Evolutionary conservation across 2,113 vertebrate species (phyloP).

Genomic region (Limanda limanda): DNA sequence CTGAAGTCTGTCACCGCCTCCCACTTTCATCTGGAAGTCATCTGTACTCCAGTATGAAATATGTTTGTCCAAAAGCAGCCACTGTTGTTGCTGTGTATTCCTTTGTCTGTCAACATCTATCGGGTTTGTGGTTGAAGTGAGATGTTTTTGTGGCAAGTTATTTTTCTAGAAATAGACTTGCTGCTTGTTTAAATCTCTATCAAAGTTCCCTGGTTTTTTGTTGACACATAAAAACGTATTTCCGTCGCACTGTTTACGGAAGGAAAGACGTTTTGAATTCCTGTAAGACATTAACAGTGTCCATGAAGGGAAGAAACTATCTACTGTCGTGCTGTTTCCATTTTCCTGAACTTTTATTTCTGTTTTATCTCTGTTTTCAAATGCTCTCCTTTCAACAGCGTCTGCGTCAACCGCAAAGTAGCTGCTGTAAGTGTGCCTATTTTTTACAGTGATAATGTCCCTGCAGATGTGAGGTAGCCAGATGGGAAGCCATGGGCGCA

Average conservation of each 20-base stretch:
- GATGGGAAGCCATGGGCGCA: conserved; percentile 62
- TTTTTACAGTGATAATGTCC: conserved; percentile 63
- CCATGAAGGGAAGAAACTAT: conserved; percentile 16
- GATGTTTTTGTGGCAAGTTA: conserved; percentile 1
- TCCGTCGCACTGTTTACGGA: conserved; percentile 24
- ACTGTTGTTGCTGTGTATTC: conserved; percentile 25
- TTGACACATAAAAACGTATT: background rate
- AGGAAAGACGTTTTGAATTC: conserved; percentile 38
- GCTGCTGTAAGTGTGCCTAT: conserved; percentile 43
- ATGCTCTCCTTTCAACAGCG: conserved; percentile 33
- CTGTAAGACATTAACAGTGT: conserved; percentile 26
- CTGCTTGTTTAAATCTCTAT: conserved; percentile 21
- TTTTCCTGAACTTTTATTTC: background rate
- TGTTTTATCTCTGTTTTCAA: conserved; percentile 45
- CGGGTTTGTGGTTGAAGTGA: background rate
- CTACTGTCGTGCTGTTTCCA: conserved; percentile 14
- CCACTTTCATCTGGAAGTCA: conserved; percentile 74
- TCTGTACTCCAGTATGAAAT: conserved; percentile 49
- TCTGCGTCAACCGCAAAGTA: conserved; percentile 52
- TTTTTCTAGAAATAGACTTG: background rate
- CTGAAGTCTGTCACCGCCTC: conserved; percentile 55
- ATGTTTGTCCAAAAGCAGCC: conserved; percentile 40
- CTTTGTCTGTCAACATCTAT: conserved; percentile 23
- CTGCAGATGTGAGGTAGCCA: conserved; percentile 53
- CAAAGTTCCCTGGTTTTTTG: conserved; percentile 1